Evolutionary conservation across 2,113 vertebrate species (phyloP).

Genomic region (Corapipo altera): DNA sequence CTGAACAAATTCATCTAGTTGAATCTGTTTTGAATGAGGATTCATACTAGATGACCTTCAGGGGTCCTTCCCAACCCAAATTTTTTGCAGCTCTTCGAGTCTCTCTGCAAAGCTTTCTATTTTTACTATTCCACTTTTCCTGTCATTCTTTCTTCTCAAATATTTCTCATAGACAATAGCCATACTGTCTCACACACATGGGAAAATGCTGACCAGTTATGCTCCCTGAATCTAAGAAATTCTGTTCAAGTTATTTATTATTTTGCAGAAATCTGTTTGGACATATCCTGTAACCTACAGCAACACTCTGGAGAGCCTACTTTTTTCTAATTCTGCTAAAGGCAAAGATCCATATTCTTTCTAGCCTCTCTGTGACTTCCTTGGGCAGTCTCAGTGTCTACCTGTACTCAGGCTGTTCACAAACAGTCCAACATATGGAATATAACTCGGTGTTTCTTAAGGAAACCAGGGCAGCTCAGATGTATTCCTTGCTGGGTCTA

Average conservation of each 20-base stretch:
- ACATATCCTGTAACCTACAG: background rate
- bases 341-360: background rate
- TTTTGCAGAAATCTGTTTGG: background rate
- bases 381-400: background rate
- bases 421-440: background rate
- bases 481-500: background rate
- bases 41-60: background rate
- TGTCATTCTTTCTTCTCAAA: background rate
- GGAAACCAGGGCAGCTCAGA: background rate
- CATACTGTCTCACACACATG: background rate
- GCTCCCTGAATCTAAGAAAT: constrained; percentile 14
- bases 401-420: background rate
- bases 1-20: background rate
- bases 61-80: background rate
- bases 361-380: background rate
- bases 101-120: background rate
- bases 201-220: background rate
- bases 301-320: background rate
- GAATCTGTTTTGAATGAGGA: background rate
- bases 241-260: constrained; percentile 2
- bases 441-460: background rate
- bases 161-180: constrained; percentile 9
- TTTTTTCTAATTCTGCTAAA: background rate
- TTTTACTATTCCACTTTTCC: background rate
- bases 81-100: background rate